Evolutionary conservation across 2,113 vertebrate genomes (phyloP).

Genomic region (Podarcis raffonei): DNA sequence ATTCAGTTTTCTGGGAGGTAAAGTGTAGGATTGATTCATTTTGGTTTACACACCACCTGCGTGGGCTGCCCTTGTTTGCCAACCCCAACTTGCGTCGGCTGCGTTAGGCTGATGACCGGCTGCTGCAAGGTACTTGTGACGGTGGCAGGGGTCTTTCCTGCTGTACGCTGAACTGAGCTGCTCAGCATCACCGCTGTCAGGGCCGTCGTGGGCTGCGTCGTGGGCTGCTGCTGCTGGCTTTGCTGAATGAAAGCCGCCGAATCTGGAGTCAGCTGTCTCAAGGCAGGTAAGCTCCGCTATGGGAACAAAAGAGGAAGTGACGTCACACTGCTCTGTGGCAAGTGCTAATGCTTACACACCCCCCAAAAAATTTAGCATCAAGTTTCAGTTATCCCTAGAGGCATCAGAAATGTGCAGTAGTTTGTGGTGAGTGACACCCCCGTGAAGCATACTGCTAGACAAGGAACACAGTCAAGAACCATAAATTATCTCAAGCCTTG

Average conservation of each 20-base stretch:
- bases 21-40: not conserved
- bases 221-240: slow-evolving; percentile 88
- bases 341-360: not conserved
- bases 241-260: slow-evolving; percentile 95
- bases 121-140: slow-evolving; percentile 87
- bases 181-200: slow-evolving; percentile 87
- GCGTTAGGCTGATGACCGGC: slow-evolving; percentile 87
- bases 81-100: slow-evolving; percentile 80
- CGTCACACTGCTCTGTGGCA: not conserved
- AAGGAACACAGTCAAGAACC: not conserved
- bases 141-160: slow-evolving; percentile 80
- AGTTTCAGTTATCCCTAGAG: not conserved
- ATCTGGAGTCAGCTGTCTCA: slow-evolving; percentile 95
- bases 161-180: slow-evolving; percentile 78
- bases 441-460: not conserved
- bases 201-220: slow-evolving; percentile 81
- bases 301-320: not conserved
- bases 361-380: too few relatives aligned
- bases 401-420: not conserved
- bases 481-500: not conserved
- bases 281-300: slow-evolving; percentile 96
- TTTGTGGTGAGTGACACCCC: not conserved
- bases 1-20: accelerated
- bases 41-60: slow-evolving; percentile 78
- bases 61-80: slow-evolving; percentile 82